Evolutionary conservation across 2,797 vertebrate genomes (phyloP).

Genomic region (Crypturellus tataupa): DNA sequence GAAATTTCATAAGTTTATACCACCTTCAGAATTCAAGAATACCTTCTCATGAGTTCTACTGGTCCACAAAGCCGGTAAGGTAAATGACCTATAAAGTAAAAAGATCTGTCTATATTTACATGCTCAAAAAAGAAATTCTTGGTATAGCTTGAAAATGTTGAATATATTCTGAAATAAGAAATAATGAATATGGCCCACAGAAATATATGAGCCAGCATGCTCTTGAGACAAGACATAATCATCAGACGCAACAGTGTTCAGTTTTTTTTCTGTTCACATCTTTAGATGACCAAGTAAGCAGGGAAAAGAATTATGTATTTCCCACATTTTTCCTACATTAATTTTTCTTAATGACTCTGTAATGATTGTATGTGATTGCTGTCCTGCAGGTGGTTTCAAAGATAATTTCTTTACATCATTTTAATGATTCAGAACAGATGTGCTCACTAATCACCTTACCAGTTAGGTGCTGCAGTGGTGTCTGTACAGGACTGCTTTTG

Average conservation of each 20-base stretch:
- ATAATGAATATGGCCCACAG: not conserved
- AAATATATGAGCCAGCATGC: not conserved
- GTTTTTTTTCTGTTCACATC: not conserved
- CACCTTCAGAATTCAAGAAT: not conserved
- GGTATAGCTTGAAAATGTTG: not conserved
- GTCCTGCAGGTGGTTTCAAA: constrained; percentile 61
- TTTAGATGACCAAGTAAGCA: constrained; percentile 1
- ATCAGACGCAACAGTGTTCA: not conserved
- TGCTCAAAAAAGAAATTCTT: not conserved
- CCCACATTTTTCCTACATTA: constrained; percentile 34
- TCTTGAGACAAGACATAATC: not conserved
- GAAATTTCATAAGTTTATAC: not conserved
- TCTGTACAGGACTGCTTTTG: not conserved
- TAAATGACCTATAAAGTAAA: not conserved
- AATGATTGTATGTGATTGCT: constrained; percentile 45
- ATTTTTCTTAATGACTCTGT: constrained; percentile 56
- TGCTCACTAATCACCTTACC: constrained; percentile 38
- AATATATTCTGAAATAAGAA: not conserved
- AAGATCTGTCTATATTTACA: not conserved
- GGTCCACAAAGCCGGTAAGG: not conserved
- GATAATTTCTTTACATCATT: constrained; percentile 60
- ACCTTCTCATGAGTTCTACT: not conserved
- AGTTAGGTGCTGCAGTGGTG: constrained; percentile 26
- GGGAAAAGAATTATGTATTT: not conserved
- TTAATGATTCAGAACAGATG: constrained; percentile 65